These are phyloP conservation scores for Pharmacophagus antenor DNA, from an alignment of 2,888 invertebrate species.

Conservation along the genomic window DNA sequence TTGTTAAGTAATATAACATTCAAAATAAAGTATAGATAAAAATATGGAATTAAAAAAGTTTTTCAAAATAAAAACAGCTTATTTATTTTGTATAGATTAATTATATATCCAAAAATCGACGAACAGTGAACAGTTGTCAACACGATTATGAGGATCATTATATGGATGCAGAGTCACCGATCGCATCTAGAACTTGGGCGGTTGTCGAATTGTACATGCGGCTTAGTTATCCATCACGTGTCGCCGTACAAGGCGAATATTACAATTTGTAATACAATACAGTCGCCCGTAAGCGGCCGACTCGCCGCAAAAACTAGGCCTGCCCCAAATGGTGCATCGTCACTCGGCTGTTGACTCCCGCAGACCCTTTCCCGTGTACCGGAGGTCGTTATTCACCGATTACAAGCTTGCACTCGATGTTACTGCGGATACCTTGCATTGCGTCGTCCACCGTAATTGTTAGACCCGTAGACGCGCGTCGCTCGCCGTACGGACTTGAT, in stretches of 20 bases:
- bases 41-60: too few relatives aligned
- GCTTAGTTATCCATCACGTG: conserved; percentile 38
- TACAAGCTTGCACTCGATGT: conserved; percentile 30
- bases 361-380: conserved; percentile 30
- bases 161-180: conserved; percentile 1
- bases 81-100: neutral
- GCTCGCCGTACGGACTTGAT: conserved; percentile 17
- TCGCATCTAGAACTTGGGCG: conserved; percentile 16
- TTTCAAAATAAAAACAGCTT: too few relatives aligned
- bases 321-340: conserved; percentile 48
- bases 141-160: too few relatives aligned
- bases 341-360: conserved; percentile 41
- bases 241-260: conserved; percentile 48
- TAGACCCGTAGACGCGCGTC: conserved; percentile 24
- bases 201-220: conserved; percentile 26
- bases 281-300: conserved; percentile 31
- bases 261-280: conserved; percentile 77
- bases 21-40: too few relatives aligned
- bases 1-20: too few relatives aligned
- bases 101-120: too few relatives aligned
- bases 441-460: conserved; percentile 32
- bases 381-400: conserved; percentile 31
- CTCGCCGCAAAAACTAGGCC: conserved; percentile 54
- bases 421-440: conserved; percentile 31
- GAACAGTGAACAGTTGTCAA: too few relatives aligned